Base-by-base conservation (phyloP, 2,797 vertebrate species). In the Macroramphosus scolopax region DNA sequence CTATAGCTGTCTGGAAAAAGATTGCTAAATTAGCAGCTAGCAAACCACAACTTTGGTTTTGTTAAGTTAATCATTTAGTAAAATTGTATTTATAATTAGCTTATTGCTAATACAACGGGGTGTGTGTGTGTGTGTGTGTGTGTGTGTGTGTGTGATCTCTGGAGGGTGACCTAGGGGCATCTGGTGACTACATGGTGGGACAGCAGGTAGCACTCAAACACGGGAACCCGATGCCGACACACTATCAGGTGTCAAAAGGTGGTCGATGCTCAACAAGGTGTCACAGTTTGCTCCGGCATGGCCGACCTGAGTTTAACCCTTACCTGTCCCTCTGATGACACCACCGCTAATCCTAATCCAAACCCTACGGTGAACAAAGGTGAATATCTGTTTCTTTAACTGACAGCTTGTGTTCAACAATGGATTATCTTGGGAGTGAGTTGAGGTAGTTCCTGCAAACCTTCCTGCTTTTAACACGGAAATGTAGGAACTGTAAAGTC, bases 221-320 rank as follows among this genome's bases (percentile, higher is more conserved):
- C 2, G 25, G 50, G 39, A 62, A 68, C 64, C 46, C 52, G 52
- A 63, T 24, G 55, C 63, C 55, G 30, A 37, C 48, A 53, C 46
- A 45, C 32, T 50, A 65, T 73, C 72, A 42, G 39, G 37, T 73
- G 57, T 56, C 68, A 53, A 52, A 59, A 49, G 41, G 7, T 26
- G n/a, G 31, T 6, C 38, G 32, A 32, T 8, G 55, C 3, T n/a
- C 6, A 46, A 44, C 53, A 42, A 37, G 44, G 47, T 35, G 42
- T 44, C 42, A 43, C 36, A n/a, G n/a, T 55, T 56, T 61, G 17
- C 54, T 56, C 29, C 17, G 18, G 37, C 41, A 44, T 43, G 39
- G n/a, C 40, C 61, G 69, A 61, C 48, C 48, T 10, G 9, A 48
- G 39, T 48, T 51, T 59, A 51, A 74, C 60, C 51, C 37, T n/a